Percentiles rank a stretch among this genome's conserved stretches.
Evolutionary conservation across 2,797 vertebrate species (phyloP).

Genomic region (Adrianichthys oophorus): DNA sequence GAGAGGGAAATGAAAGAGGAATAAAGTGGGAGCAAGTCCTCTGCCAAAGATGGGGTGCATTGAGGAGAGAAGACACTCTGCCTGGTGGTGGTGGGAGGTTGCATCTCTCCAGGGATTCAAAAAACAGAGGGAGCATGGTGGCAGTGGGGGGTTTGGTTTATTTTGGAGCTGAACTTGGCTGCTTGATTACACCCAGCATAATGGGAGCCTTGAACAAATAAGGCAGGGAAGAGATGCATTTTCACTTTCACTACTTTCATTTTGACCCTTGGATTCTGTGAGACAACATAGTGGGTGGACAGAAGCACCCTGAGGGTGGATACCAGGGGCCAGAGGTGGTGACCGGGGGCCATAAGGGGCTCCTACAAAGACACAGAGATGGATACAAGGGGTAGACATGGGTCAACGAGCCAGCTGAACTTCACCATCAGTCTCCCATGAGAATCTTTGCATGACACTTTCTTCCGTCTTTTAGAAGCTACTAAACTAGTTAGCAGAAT

Average conservation of each 20-base stretch:
- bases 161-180: conserved; percentile 80
- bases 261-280: conserved; percentile 62
- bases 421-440: conserved; percentile 77
- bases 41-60: conserved; percentile 49
- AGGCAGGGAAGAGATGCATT: conserved; percentile 44
- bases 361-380: conserved; percentile 45
- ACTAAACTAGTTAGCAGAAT: conserved; percentile 57
- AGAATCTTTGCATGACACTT: conserved; percentile 55
- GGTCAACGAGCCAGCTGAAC: conserved; percentile 74
- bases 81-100: conserved; percentile 3
- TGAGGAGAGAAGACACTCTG: conserved; percentile 37
- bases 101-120: conserved; percentile 53
- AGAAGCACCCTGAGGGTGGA: conserved; percentile 67
- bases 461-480: conserved; percentile 41
- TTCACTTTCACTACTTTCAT: conserved; percentile 66
- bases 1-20: conserved; percentile 43
- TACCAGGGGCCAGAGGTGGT: conserved; percentile 61
- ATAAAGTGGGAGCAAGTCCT: conserved; percentile 60
- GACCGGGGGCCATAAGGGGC: conserved; percentile 54
- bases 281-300: conserved; percentile 67
- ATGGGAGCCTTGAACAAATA: conserved; percentile 69
- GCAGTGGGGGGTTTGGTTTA: conserved; percentile 36
- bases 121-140: no score
- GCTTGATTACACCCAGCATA: conserved; percentile 68
- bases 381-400: conserved; percentile 66